These are phyloP conservation scores for Serrognathus titanus DNA, from an alignment of 2,888 invertebrate genomes.

Conservation along the genomic window DNA sequence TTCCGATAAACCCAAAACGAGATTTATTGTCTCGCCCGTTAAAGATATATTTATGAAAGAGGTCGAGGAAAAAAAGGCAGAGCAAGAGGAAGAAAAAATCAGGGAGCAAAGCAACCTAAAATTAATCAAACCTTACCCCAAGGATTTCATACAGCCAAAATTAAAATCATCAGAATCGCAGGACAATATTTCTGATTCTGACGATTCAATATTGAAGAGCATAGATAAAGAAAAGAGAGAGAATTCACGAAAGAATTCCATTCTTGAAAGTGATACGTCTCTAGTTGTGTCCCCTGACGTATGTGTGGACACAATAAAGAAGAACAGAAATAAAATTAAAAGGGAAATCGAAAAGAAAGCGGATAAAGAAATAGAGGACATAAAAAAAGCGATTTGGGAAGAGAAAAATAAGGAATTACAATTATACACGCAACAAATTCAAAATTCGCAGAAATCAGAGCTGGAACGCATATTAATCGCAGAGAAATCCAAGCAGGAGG, in stretches of 20 bases:
- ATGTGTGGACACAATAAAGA: conserved; percentile 6
- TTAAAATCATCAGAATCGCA: conserved; percentile 46
- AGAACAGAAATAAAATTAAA: neutral
- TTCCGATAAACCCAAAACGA: conserved; percentile 29
- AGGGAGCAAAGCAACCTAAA: conserved; percentile 38
- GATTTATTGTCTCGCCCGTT: conserved; percentile 40
- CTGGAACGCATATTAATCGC: conserved; percentile 52
- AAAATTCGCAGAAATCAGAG: conserved; percentile 48
- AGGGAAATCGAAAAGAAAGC: conserved; percentile 36
- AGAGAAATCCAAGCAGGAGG: conserved; percentile 42
- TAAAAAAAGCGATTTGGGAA: conserved; percentile 34
- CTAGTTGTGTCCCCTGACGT: neutral
- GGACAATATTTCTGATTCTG: conserved; percentile 50
- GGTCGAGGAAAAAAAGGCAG: conserved; percentile 22
- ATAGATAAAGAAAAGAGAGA: conserved; percentile 32
- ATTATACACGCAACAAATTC: conserved; percentile 43
- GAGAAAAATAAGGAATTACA: conserved; percentile 46
- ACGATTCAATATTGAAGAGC: conserved; percentile 50
- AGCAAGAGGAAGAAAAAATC: conserved; percentile 28
- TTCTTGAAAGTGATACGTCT: neutral
- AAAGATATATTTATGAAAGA: conserved; percentile 15
- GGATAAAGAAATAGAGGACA: conserved; percentile 54
- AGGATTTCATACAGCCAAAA: conserved; percentile 59
- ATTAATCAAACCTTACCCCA: conserved; percentile 56
- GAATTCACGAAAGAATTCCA: conserved; percentile 1